Base-by-base conservation (phyloP, 2,113 vertebrate species). In the Cololabis saira region DNA sequence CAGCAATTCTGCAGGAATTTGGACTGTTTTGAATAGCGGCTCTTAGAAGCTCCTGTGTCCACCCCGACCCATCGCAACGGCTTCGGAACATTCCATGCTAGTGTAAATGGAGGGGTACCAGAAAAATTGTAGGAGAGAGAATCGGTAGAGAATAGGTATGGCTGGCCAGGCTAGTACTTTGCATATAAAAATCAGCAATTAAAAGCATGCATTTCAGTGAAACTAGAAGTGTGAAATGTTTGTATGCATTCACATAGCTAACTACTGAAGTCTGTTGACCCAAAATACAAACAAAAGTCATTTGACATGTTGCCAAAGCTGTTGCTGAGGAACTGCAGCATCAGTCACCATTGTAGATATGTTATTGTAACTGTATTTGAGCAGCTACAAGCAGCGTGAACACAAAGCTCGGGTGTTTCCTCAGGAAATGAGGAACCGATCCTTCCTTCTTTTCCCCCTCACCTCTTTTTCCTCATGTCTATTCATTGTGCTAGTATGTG, bases 401-500 rank as follows among this genome's bases (percentile, higher is more conserved):
- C 64, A 12, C 56, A 54, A 48, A 19, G 43, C 61, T 24, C 13
- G 55, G n/a, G 30, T 19, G 58, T 59, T 71, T 76, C 8, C 2
- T 66, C 56, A 37, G 53, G 62, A 64, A 70, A 27, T 12, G 53
- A 76, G 70, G 63, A 77, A 58, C 54, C 1, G 1, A 21, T 51
- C 53, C 45, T 58, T 67, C 27, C 67, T 49, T 37, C 52, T 65
- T 61, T 56, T 71, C 0, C 73, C 54, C 64, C 43, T n/a, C 73
- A 0, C 73, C 54, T 66, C 43, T 17, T 65, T 69, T 67, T 54
- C 74, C 83, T 83, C 61, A 69, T 44, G 81, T 90, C 60, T 62
- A 56, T 71, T 64, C 79, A 82, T 85, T 77, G 90, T 90, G 82
- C 87, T 82, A 56, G 72, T 89, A 81, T 56, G 86, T 89, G 88